Conservation (phyloP, 1,140 invertebrate species). For the Listronotus bonariensis region DNA sequence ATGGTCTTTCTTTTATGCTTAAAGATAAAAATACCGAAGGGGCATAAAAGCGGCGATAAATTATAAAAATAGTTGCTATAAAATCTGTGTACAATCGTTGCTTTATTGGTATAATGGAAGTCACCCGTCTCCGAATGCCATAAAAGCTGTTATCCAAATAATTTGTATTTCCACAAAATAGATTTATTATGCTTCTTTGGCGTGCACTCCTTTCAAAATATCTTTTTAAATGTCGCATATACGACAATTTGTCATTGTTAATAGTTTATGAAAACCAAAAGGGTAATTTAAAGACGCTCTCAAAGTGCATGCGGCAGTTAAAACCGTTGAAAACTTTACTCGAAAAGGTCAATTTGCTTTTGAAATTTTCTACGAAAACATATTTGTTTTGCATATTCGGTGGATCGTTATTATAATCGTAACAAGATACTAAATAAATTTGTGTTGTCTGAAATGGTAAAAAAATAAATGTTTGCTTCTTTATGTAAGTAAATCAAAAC, state of each 20-base stretch:
- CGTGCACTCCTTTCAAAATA: conserved; percentile 8
- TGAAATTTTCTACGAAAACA: too few species aligned
- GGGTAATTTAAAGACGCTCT: conserved; percentile 23
- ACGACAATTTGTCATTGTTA: conserved; percentile 29
- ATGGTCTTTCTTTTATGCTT: too few species aligned
- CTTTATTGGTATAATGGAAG: conserved; percentile 35
- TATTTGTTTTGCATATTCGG: too few species aligned
- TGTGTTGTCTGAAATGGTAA: too few species aligned
- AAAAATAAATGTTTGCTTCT: too few species aligned
- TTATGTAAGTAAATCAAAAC: too few species aligned
- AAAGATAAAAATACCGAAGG: too few species aligned
- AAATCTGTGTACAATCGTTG: conserved; percentile 36
- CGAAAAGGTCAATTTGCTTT: too few species aligned
- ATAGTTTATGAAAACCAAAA: conserved; percentile 29
- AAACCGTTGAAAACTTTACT: neutral
- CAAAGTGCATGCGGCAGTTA: conserved; percentile 31
- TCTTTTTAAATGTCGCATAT: conserved; percentile 28
- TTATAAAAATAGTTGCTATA: conserved; percentile 36
- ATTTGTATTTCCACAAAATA: conserved; percentile 36
- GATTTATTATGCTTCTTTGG: conserved; percentile 27
- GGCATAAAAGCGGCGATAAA: conserved; percentile 15
- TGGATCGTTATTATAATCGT: too few species aligned
- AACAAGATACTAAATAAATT: too few species aligned
- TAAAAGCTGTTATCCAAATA: conserved; percentile 36
- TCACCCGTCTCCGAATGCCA: conserved; percentile 27